Evolutionary conservation across 1,140 invertebrate species (phyloP).

Genomic region (Drosophila novamexicana): DNA sequence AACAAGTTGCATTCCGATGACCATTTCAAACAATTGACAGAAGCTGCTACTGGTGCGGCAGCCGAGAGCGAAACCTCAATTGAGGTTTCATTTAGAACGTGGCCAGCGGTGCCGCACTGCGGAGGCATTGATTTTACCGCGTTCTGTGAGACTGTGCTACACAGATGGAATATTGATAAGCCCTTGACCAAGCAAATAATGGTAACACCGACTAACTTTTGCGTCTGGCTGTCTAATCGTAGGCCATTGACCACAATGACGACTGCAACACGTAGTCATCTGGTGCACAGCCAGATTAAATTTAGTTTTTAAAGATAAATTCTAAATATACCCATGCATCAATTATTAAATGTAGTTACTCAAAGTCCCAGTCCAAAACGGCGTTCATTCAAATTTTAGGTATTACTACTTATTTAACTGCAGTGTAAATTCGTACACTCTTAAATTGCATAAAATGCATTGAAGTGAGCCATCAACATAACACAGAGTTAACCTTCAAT

Average conservation of each 20-base stretch:
- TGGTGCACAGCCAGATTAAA: not conserved
- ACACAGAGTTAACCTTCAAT: conserved; percentile 16
- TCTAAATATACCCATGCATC: not conserved
- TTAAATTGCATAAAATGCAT: no score
- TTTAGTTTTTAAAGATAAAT: not conserved
- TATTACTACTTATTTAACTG: no score
- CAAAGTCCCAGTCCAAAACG: no score
- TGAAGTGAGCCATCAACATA: conserved; percentile 6
- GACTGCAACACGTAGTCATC: conserved; percentile 44
- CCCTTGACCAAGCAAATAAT: conserved; percentile 25
- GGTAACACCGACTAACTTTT: conserved; percentile 32
- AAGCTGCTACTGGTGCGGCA: conserved; percentile 29
- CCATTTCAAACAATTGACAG: conserved; percentile 78
- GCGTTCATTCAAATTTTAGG: no score
- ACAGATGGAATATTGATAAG: conserved; percentile 82
- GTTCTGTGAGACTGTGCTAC: conserved; percentile 48
- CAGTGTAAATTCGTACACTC: not conserved
- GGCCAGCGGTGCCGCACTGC: conserved; percentile 29
- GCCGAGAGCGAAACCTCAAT: conserved; percentile 53
- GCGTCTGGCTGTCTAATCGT: conserved; percentile 44
- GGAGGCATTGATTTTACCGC: conserved; percentile 56
- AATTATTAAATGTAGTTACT: no score
- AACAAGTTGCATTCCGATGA: conserved; percentile 83
- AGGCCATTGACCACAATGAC: conserved; percentile 6
- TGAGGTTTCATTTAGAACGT: conserved; percentile 78